Evolutionary conservation across 2,113 vertebrate species (phyloP).

Genomic region (Pseudorectes ferrugineus): DNA sequence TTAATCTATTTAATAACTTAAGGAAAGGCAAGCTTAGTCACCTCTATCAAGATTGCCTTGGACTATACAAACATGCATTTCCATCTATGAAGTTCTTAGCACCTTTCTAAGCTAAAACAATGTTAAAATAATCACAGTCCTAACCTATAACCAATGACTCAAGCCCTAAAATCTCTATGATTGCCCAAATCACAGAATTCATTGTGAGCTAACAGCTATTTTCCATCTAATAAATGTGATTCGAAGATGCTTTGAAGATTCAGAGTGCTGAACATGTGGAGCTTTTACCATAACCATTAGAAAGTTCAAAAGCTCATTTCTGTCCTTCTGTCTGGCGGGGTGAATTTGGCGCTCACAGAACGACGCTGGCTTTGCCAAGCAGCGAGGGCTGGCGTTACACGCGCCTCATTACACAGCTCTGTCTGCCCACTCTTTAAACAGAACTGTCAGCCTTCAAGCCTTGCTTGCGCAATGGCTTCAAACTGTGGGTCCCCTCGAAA

Average conservation of each 20-base stretch:
- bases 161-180: not conserved
- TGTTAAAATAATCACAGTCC: not conserved
- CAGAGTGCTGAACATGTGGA: not conserved
- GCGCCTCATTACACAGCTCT: not conserved
- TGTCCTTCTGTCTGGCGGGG: not conserved
- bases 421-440: not conserved
- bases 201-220: not conserved
- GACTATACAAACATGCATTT: not conserved
- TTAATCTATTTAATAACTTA: not conserved
- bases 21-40: not conserved
- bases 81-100: not conserved
- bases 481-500: not conserved
- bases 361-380: not conserved
- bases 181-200: not conserved
- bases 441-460: not conserved
- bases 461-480: not conserved
- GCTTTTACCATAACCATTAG: not conserved
- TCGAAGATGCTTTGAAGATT: not conserved
- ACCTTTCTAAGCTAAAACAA: not conserved
- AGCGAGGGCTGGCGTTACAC: not conserved
- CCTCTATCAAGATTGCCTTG: not conserved
- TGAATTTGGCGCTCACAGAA: not conserved
- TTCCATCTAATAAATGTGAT: not conserved
- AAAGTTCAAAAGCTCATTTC: not conserved
- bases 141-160: not conserved